phyloP scores from a whole-genome alignment of 2,113 vertebrate genomes.

The Esox niger region DNA sequence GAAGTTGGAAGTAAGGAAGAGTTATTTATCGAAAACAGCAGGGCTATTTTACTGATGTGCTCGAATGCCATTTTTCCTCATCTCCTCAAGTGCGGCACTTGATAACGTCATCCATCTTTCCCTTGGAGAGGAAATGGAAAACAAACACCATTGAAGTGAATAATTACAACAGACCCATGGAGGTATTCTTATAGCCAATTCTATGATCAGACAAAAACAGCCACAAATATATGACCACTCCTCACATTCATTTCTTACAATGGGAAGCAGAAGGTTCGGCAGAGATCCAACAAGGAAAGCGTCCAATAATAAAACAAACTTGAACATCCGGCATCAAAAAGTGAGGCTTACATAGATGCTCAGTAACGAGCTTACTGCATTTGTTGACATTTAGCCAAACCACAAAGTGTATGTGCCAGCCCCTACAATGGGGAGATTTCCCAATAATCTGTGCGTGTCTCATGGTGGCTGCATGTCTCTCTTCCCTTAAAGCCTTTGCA shows the following conservation, averaged over 20 bases:
- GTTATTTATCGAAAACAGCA: neutral
- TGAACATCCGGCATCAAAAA: neutral
- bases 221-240: constrained; percentile 26
- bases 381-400: constrained; percentile 6
- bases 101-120: constrained; percentile 38
- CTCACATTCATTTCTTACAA: no score
- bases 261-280: neutral
- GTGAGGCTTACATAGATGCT: neutral
- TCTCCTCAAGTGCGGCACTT: constrained; percentile 36
- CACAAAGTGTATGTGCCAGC: constrained; percentile 52
- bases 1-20: constrained; percentile 19
- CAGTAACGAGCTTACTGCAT: neutral
- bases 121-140: constrained; percentile 43
- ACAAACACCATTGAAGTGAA: constrained; percentile 55
- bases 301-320: neutral
- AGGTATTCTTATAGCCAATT: no score
- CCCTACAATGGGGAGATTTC: constrained; percentile 47
- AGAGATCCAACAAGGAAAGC: neutral
- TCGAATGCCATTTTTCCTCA: constrained; percentile 26
- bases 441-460: constrained; percentile 58
- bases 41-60: neutral
- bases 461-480: constrained; percentile 58
- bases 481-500: constrained; percentile 67
- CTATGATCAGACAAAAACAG: constrained; percentile 24
- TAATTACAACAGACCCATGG: constrained; percentile 53